Evolutionary conservation across 2,113 vertebrate genomes (phyloP), one percentile per base, ranked within the genome.

Genomic region (Anoplopoma fimbria): DNA sequence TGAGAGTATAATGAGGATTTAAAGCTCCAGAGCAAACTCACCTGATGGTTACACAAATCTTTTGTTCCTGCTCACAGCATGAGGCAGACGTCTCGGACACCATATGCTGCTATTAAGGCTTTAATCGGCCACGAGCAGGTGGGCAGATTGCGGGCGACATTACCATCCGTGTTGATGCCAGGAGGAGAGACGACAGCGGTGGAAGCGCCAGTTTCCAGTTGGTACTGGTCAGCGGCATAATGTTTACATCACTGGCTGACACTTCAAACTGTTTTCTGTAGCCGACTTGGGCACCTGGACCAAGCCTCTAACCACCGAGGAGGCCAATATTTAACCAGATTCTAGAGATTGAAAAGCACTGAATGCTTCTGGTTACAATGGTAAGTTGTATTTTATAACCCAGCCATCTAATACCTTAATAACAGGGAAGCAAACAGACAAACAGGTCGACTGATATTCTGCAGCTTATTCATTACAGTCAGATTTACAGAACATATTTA

Each of bases 101-200:
- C 93, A 93, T 92, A 94, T 94, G 94, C 72, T 91, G 84, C 82
- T n/a, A 78, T 86, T 81, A 88, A 83, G 21, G 84, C 71, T 77
- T 85, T 89, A 89, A 92, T 91, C 49, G 76, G 64, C 69, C 65
- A 6, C 77, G 83, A 86, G 84, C 93, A 91, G 89, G 90, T 87
- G 91, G 87, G 86, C 88, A 90, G 87, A 83, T 64, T 74, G 85
- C 68, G 81, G 79, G 80, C 34, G 75, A 87, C 82, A 71, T 51
- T 14, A 31, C 81, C 68, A 63, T 88, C 87, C 86, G 88, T 79
- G 69, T 45, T 2, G 29, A 40, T 57, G 84, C 63, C 88, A 77
- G 57, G 45, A 68, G 62, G 62, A 74, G 77, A 63, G 33, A 29
- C 9, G 40, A 64, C 67, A 25, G 67, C 5, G 53, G 58, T 31